Percentiles rank a stretch among this genome's conserved stretches.
phyloP scores from a whole-genome alignment of 2,113 vertebrate species.

The Pachyramphus minor region DNA sequence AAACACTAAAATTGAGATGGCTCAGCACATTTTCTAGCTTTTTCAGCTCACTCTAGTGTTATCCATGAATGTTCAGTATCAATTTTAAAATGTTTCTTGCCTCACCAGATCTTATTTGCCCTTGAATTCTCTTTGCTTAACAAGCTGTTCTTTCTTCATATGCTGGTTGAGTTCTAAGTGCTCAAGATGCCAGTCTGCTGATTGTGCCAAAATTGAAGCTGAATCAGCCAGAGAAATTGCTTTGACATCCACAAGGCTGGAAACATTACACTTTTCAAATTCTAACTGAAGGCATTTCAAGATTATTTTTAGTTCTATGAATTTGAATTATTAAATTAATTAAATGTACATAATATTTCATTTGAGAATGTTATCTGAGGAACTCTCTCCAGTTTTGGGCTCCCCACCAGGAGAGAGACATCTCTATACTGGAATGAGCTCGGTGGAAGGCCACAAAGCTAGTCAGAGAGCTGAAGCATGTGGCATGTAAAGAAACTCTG shows the following conservation, averaged over 20 bases:
- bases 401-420: background rate
- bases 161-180: constrained; percentile 25
- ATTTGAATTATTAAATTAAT: background rate
- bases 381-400: background rate
- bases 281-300: constrained; percentile 4
- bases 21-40: background rate
- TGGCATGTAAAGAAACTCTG: background rate
- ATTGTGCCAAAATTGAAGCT: constrained; percentile 32
- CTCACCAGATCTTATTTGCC: background rate
- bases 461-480: background rate
- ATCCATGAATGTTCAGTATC: background rate
- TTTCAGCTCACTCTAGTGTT: background rate
- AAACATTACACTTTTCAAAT: background rate
- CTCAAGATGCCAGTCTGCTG: constrained; percentile 19
- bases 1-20: background rate
- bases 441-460: background rate
- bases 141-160: constrained; percentile 36
- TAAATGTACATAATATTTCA: background rate
- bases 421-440: background rate
- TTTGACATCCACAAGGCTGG: background rate
- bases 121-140: constrained; percentile 52
- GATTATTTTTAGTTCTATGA: background rate
- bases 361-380: background rate
- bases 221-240: constrained; percentile 25
- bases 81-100: constrained; percentile 20